A percentile compares a stretch with the other conserved stretches of the same genome.
These are phyloP conservation scores for Zaprionus lineosus DNA, from an alignment of 2,888 invertebrate species.

Conservation along the genomic window DNA sequence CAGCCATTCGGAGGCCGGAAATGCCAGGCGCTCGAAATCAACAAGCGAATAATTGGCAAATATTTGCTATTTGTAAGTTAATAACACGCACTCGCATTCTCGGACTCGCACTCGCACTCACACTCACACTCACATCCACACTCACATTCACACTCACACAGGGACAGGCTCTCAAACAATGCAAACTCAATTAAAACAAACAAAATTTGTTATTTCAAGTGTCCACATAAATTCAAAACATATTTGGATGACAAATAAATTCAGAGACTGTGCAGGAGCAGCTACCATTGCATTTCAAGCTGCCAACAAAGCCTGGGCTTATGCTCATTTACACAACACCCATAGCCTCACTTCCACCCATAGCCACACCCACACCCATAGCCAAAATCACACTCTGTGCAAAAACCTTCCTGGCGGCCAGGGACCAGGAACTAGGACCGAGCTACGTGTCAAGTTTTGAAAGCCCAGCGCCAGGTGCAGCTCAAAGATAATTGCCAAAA, in stretches of 20 bases:
- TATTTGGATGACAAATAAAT: constrained; percentile 16
- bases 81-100: constrained; percentile 21
- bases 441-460: constrained; percentile 58
- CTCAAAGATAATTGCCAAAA: constrained; percentile 65
- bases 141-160: neutral
- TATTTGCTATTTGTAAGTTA: constrained; percentile 28
- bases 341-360: neutral
- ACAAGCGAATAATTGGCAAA: constrained; percentile 34
- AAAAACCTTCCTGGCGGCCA: neutral
- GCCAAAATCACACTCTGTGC: neutral
- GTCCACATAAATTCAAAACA: constrained; percentile 14
- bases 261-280: neutral
- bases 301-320: neutral
- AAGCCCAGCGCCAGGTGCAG: constrained; percentile 48
- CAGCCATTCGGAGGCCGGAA: constrained; percentile 22
- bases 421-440: no score
- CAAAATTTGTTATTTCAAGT: constrained; percentile 9
- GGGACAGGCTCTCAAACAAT: no score
- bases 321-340: constrained; percentile 2
- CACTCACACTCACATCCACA: constrained; percentile 16
- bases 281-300: no score
- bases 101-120: neutral
- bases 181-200: constrained; percentile 34
- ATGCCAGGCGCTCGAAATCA: no score
- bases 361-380: neutral